Base-by-base conservation (phyloP, 2,113 vertebrate genomes). In the Baryphthengus martii region DNA sequence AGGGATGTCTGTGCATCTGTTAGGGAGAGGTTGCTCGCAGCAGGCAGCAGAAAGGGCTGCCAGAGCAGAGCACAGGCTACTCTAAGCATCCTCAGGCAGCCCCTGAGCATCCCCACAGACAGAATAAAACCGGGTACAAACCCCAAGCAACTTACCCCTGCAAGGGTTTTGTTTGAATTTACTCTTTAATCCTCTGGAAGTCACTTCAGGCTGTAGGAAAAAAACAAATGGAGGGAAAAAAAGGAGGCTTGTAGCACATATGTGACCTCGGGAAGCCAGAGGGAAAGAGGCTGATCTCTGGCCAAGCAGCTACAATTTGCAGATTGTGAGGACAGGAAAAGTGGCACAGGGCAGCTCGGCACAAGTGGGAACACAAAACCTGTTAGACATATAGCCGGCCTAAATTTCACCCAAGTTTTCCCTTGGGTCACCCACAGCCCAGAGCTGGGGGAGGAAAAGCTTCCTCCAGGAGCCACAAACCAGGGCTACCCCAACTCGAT, bases 201-300 rank as follows among this genome's bases (percentile, higher is more conserved):
- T 25, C 26, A 13, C 63, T 35, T 49, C 33, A 70, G 74, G 25
- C 45, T 71, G 11, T 13, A 21, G 29, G 72, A 31, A 4, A n/a
- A 56, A 66, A 70, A 45, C 6, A 42, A 40, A 16, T 0, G 2
- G 3, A 19, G 28, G 1, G 10, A 35, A 9, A 39, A 56, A 25
- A 19, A 23, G 6, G 16, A 10, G 17, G 2, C 18, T 19, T 0
- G 0, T 0, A 8, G 8, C 28, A 55, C 17, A 2, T 0, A 9
- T 3, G 9, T 0, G 0, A 0, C 29, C 18, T 11, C 0, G 2
- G 65, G 72, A 39, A 70, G 29, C 11, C 52, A 6, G 29, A 42
- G 58, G 0, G 1, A 31, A 15, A 9, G 49, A 35, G 35, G 6
- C 29, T 1, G 0, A 11, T 7, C 24, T 70, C 44, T 2, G 1